Percentiles rank a stretch among this genome's conserved stretches.
These are phyloP conservation scores for Tetramorium bicarinatum DNA, from an alignment of 2,888 invertebrate genomes.

Conservation along the genomic window DNA sequence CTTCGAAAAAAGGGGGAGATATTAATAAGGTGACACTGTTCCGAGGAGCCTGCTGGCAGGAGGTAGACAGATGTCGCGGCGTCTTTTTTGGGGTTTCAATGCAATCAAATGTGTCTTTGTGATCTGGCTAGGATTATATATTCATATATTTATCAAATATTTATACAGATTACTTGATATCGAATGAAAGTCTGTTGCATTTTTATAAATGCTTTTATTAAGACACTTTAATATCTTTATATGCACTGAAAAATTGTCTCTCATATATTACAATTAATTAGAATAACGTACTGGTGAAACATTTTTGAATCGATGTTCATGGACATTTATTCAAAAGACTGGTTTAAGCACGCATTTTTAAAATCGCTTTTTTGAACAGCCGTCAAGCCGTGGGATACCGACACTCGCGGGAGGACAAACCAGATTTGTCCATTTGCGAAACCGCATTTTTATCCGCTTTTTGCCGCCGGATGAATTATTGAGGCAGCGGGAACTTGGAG, in stretches of 20 bases:
- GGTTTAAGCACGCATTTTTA: constrained; percentile 68
- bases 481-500: constrained; percentile 61
- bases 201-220: neutral
- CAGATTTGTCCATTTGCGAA: constrained; percentile 78
- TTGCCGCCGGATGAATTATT: constrained; percentile 69
- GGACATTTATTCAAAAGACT: neutral
- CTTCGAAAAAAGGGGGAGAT: constrained; percentile 69
- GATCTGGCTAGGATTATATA: neutral
- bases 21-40: constrained; percentile 78
- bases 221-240: neutral
- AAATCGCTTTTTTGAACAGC: constrained; percentile 76
- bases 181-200: constrained; percentile 2
- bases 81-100: constrained; percentile 33
- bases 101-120: constrained; percentile 46
- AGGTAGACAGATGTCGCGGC: constrained; percentile 72
- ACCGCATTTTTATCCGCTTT: constrained; percentile 73
- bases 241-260: neutral
- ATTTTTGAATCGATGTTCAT: neutral
- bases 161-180: neutral
- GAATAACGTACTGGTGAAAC: neutral
- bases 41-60: constrained; percentile 51
- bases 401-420: constrained; percentile 67
- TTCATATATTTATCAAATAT: constrained; percentile 25
- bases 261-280: neutral
- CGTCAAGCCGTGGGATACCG: constrained; percentile 78